Base-by-base conservation (phyloP, 1,140 invertebrate species). In the Drosophila mauritiana region DNA sequence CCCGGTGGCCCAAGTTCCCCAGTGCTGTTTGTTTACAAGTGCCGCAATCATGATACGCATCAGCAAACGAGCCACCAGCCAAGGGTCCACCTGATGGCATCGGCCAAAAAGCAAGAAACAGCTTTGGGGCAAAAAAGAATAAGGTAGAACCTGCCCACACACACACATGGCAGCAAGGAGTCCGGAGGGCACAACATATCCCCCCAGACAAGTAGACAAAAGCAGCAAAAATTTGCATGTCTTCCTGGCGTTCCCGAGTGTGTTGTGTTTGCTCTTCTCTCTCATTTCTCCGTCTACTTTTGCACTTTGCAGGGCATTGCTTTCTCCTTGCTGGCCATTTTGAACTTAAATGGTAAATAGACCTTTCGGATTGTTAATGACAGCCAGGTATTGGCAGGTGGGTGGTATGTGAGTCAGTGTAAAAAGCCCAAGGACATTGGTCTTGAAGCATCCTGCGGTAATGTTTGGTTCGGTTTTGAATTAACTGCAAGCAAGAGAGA, bases 1-100 rank as follows among this genome's bases (percentile, higher is more conserved):
- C 42, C 10, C 42, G 8, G 42, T 43, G 42, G 42, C 17, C 42
- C 42, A 7, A 5, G 40, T 22, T 55, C 31, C 80, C 58, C 65
- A 34, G 43, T 20, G 75, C 27, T 53, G 62, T 46, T 63, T 80
- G 81, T 69, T 80, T 81, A 78, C 78, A 88, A 86, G 81, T 86
- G 81, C 57, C 62, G 48, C 78, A 67, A 82, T 83, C 83, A 83
- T 73, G 83, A 86, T 83, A 83, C 75, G 68, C 78, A 82, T 85
- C 81, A 59, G 64, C 77, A 85, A 80, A 65, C 73, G 69, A 73
- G 73, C 59, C 52, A 61, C 36, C 69, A 80, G 42, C 69, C 42
- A 65, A 53, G 49, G 61, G 59, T 64, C 65, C 73, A 75, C 78
- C 83, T 86, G 68, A 70, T 70, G 80, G 72, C 43, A 63, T 34